A percentile compares a stretch with the other conserved stretches of the same genome.
Evolutionary conservation across 2,888 invertebrate species (phyloP).

Genomic region (Yponomeuta plumbellus): DNA sequence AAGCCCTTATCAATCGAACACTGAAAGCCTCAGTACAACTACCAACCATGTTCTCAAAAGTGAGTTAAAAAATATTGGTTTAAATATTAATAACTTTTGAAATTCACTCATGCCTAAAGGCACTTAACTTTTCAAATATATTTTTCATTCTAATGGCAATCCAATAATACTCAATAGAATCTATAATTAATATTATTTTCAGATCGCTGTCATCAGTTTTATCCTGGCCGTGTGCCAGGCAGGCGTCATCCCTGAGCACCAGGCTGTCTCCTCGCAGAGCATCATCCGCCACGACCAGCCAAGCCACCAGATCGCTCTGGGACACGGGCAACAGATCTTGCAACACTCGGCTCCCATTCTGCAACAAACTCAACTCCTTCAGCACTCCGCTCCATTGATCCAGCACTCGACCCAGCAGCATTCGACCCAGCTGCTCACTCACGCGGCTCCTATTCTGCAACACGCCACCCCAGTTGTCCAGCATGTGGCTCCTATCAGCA

Average conservation of each 20-base stretch:
- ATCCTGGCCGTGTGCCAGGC: constrained; percentile 66
- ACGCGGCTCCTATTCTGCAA: constrained; percentile 21
- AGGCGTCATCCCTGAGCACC: constrained; percentile 47
- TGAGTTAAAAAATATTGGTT: constrained; percentile 36
- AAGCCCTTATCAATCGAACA: constrained; percentile 57
- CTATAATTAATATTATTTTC: constrained; percentile 24
- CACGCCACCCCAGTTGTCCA: constrained; percentile 27
- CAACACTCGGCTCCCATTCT: constrained; percentile 37
- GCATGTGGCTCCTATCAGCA: constrained; percentile 36
- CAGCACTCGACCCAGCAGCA: constrained; percentile 20
- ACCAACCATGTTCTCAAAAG: constrained; percentile 66
- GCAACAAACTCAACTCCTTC: constrained; percentile 23
- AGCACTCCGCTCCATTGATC: not conserved
- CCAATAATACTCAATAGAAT: no score
- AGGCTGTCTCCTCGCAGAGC: constrained; percentile 64
- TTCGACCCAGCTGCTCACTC: constrained; percentile 22
- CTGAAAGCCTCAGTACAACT: constrained; percentile 43
- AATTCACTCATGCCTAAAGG: no score
- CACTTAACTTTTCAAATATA: constrained; percentile 5
- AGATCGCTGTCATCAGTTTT: constrained; percentile 61
- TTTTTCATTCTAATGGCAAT: not conserved
- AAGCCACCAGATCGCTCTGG: constrained; percentile 34
- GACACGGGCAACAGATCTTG: constrained; percentile 20
- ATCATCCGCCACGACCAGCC: constrained; percentile 60
- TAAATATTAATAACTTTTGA: not conserved